Evolutionary conservation across 2,113 vertebrate genomes (phyloP).

Genomic region (Sisor rabdophorus): DNA sequence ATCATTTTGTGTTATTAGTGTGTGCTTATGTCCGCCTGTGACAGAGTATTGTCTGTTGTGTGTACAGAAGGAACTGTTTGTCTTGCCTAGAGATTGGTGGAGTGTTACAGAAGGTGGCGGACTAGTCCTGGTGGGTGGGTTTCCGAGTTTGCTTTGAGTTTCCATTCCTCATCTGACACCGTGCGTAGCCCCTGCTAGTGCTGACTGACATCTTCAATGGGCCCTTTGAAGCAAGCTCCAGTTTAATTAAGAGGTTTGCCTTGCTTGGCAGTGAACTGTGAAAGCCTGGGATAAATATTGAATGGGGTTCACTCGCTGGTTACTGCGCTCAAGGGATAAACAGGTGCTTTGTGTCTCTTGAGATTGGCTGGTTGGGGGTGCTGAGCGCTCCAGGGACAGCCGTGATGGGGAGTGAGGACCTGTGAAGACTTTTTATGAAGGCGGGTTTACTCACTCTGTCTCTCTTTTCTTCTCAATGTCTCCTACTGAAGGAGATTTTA

Average conservation of each 20-base stretch:
- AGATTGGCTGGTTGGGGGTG: constrained; percentile 62
- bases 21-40: constrained; percentile 77
- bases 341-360: constrained; percentile 87
- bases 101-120: constrained; percentile 77
- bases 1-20: too few relatives aligned
- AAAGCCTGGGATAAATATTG: constrained; percentile 99
- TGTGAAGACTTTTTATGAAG: constrained; percentile 44
- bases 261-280: constrained; percentile 97
- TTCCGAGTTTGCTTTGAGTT: constrained; percentile 79
- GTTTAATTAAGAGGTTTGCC: constrained; percentile 99
- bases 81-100: constrained; percentile 80
- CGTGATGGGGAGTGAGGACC: constrained; percentile 49
- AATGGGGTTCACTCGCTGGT: constrained; percentile 99
- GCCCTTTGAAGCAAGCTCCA: constrained; percentile 98
- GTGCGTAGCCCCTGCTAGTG: constrained; percentile 81
- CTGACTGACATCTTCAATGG: constrained; percentile 98
- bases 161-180: constrained; percentile 92
- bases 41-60: constrained; percentile 83
- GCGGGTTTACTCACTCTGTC: constrained; percentile 52
- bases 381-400: constrained; percentile 49
- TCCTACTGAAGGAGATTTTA: constrained; percentile 17
- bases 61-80: constrained; percentile 80
- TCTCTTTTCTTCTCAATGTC: constrained; percentile 52
- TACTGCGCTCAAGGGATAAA: constrained; percentile 88
- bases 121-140: constrained; percentile 75